phyloP scores from a whole-genome alignment of 2,888 invertebrate species.

The Ecliptopera silaceata region DNA sequence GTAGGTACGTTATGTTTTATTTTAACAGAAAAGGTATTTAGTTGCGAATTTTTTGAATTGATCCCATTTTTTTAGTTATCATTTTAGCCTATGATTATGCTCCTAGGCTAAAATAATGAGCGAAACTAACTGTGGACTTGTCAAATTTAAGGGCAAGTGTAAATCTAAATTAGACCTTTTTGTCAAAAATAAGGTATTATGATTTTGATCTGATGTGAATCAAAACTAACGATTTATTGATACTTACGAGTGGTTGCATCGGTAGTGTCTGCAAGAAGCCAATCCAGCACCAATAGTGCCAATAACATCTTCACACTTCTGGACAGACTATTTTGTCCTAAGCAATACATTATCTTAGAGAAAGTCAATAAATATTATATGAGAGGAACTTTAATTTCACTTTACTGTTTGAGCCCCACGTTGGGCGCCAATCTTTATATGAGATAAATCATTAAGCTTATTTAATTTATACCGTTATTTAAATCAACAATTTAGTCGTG shows the following conservation, averaged over 20 bases:
- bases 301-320: slow-evolving; percentile 62
- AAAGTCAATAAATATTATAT: background rate
- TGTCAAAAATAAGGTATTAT: no score
- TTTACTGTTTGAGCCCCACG: slow-evolving; percentile 36
- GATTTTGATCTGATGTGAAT: no score
- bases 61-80: no score
- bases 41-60: no score
- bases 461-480: background rate
- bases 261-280: slow-evolving; percentile 65
- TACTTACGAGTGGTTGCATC: slow-evolving; percentile 71
- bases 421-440: slow-evolving; percentile 46
- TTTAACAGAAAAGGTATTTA: no score
- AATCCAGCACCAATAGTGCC: slow-evolving; percentile 67
- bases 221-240: background rate
- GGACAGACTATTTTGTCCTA: slow-evolving; percentile 47
- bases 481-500: no score
- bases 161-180: no score
- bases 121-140: no score
- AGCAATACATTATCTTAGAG: slow-evolving; percentile 42
- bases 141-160: no score
- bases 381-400: background rate
- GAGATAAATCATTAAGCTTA: background rate
- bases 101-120: no score
- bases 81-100: no score
- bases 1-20: no score